phyloP scores from a whole-genome alignment of 2,888 invertebrate species.

The Cheilosia grossa region DNA sequence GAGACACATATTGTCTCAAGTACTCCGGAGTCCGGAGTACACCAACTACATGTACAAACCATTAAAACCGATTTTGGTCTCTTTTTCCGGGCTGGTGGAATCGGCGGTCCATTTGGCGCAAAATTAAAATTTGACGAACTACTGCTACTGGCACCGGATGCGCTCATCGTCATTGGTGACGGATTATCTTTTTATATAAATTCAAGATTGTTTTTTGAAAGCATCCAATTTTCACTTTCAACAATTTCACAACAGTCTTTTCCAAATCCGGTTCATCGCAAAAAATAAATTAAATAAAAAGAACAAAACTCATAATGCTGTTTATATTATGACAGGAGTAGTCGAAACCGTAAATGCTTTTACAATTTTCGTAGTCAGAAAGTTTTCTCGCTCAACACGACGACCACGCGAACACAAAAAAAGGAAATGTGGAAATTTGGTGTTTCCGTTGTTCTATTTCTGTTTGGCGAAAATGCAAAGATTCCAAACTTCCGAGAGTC shows the following conservation, averaged over 20 bases:
- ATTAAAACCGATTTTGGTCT: slow-evolving; percentile 80
- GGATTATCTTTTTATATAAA: background rate
- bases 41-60: slow-evolving; percentile 74
- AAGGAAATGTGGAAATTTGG: slow-evolving; percentile 6
- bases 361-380: slow-evolving; percentile 2
- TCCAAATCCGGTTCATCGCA: slow-evolving; percentile 16
- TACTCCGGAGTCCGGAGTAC: no score
- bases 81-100: slow-evolving; percentile 81
- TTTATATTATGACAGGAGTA: slow-evolving; percentile 19
- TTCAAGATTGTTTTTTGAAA: background rate
- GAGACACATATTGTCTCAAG: no score
- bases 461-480: slow-evolving; percentile 23
- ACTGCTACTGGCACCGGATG: slow-evolving; percentile 80
- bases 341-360: slow-evolving; percentile 15
- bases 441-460: slow-evolving; percentile 38
- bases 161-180: slow-evolving; percentile 78
- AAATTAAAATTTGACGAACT: slow-evolving; percentile 76
- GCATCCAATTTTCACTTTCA: background rate
- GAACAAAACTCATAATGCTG: background rate
- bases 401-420: slow-evolving; percentile 19
- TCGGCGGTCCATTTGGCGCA: slow-evolving; percentile 78
- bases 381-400: slow-evolving; percentile 15
- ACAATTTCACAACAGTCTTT: background rate
- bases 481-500: slow-evolving; percentile 27
- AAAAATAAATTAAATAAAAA: slow-evolving; percentile 3